Conservation (phyloP, 2,888 invertebrate species). For the Yponomeuta cagnagella region DNA sequence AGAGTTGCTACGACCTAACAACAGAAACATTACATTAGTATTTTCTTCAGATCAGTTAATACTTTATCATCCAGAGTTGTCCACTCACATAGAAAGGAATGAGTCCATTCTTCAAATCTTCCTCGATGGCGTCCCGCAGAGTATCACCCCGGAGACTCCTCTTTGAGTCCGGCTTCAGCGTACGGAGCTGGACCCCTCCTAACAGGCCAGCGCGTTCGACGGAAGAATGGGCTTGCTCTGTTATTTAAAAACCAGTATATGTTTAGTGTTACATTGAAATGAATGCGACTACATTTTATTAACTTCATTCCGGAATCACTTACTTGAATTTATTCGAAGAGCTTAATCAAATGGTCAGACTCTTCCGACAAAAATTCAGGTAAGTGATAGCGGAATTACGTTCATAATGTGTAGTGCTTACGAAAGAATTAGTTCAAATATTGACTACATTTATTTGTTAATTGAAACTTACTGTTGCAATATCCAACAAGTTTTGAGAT, state of each 20-base stretch:
- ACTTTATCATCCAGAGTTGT: neutral
- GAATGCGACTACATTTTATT: neutral
- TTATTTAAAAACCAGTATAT: conserved; percentile 18
- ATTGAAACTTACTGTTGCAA: conserved; percentile 81
- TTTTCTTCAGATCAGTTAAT: neutral
- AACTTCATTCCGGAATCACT: too few species aligned
- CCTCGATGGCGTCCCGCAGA: conserved; percentile 84
- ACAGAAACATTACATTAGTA: neutral
- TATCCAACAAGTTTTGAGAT: conserved; percentile 90
- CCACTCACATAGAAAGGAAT: conserved; percentile 95
- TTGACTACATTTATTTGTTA: neutral
- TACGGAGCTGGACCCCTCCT: conserved; percentile 88
- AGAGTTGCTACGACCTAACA: conserved; percentile 88
- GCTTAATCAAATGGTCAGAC: too few species aligned
- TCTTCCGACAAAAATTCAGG: too few species aligned
- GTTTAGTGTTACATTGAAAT: neutral
- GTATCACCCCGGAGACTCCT: conserved; percentile 85
- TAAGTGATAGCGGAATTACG: too few species aligned
- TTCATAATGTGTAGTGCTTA: too few species aligned
- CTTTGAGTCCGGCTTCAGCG: conserved; percentile 82
- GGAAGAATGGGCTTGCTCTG: conserved; percentile 93
- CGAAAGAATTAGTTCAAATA: too few species aligned
- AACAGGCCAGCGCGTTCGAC: conserved; percentile 94
- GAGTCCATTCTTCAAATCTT: conserved; percentile 90
- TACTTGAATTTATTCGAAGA: too few species aligned